A percentile compares a stretch with the other conserved stretches of the same genome.
Evolutionary conservation across 2,888 invertebrate genomes (phyloP).

Genomic region (Lithophane ornitopus): DNA sequence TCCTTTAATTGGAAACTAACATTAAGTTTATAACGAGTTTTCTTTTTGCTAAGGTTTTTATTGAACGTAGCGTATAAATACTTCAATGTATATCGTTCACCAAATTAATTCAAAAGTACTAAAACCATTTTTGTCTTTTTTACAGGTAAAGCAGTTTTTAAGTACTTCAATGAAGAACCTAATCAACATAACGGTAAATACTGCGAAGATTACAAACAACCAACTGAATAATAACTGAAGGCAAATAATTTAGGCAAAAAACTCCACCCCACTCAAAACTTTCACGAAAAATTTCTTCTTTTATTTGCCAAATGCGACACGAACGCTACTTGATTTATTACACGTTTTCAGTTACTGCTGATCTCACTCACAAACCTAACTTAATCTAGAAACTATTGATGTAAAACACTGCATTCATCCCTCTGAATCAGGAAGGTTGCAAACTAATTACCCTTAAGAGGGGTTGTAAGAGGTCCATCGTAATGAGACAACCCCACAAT

Average conservation of each 20-base stretch:
- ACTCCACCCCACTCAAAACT: constrained; percentile 15
- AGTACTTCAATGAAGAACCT: constrained; percentile 18
- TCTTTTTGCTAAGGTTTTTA: neutral
- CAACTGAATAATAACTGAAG: constrained; percentile 36
- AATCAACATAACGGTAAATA: constrained; percentile 50
- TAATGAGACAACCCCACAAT: constrained; percentile 55
- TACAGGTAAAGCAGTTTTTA: constrained; percentile 56
- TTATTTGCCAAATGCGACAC: constrained; percentile 14
- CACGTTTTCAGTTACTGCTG: constrained; percentile 5
- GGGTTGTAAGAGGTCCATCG: constrained; percentile 46
- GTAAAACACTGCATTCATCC: constrained; percentile 41
- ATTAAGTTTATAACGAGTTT: constrained; percentile 3
- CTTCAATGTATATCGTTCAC: too few species aligned
- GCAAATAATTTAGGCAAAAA: constrained; percentile 30
- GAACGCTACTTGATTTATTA: constrained; percentile 30
- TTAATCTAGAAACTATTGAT: constrained; percentile 35
- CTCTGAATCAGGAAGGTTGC: constrained; percentile 47
- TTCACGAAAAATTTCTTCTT: constrained; percentile 7
- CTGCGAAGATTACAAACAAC: constrained; percentile 29
- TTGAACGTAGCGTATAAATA: neutral
- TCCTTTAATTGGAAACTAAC: constrained; percentile 4
- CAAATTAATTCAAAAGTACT: too few species aligned
- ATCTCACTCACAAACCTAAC: constrained; percentile 5
- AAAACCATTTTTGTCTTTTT: constrained; percentile 46
- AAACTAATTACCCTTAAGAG: constrained; percentile 60